Evolutionary conservation across 2,113 vertebrate species (phyloP), one percentile per base, ranked within the genome.

Genomic region (Tyto alba): DNA sequence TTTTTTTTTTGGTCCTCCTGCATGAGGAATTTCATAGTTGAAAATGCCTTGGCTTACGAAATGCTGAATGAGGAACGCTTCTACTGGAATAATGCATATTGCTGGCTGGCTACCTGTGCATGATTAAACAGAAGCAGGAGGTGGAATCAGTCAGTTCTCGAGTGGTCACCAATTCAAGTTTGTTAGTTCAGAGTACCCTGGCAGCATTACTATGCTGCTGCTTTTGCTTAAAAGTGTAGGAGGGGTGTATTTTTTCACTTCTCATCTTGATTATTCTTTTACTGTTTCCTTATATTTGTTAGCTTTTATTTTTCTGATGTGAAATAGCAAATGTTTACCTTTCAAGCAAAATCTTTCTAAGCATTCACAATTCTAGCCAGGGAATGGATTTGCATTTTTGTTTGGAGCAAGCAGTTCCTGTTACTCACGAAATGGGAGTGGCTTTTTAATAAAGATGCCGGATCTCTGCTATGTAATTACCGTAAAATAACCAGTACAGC

Each of bases 401-500:
- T 81, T 67, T 82, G 25, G 62, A 88, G 80, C 11, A 57, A 74
- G 59, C 29, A 88, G 90, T 88, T 93, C 79, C 83, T 89, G 75
- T 77, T 92, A 83, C 80, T 88, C 13, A 18, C 36, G 56, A 56
- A 84, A 95, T 0, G 0, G 90, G 90, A 92, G 75, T 93, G 79
- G 68, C 80, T 43, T 79, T 86, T 95, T 85, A 63, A 86, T 84
- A 73, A 88, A 81, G 93, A 69, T 0, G 0, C 50, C 1, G 3
- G 87, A 89, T 89, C 71, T 92, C 73, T 91, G 66, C 71, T 85
- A 13, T 72, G 69, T 69, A 82, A 71, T 92, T 90, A 91, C 66
- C n/a, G 36, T 68, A 40, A 91, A 92, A 90, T 96, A 93, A 92
- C 38, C 32, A 43, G 52, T 69, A 82, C 34, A 72, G 63, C 40